Evolutionary conservation across 2,888 invertebrate species (phyloP).

Genomic region (Bellardia bayeri): DNA sequence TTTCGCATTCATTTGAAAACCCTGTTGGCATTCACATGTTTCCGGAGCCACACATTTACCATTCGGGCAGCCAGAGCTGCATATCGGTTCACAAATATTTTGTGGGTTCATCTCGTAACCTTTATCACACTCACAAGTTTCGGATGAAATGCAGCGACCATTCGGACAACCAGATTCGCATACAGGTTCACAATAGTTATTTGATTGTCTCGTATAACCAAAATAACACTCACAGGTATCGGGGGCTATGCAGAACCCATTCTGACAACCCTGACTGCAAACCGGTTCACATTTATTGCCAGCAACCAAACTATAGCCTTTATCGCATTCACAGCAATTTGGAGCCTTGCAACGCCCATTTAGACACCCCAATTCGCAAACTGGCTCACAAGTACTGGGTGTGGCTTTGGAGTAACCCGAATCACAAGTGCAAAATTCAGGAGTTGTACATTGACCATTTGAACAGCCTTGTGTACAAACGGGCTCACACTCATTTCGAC

Average conservation of each 20-base stretch:
- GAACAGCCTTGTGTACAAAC: slow-evolving; percentile 72
- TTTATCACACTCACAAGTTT: slow-evolving; percentile 74
- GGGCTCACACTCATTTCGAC: slow-evolving; percentile 72
- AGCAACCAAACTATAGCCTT: slow-evolving; percentile 82
- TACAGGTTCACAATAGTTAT: slow-evolving; percentile 67
- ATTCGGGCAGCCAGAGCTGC: slow-evolving; percentile 74
- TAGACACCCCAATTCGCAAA: slow-evolving; percentile 72
- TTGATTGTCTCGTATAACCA: slow-evolving; percentile 80
- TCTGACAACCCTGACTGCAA: slow-evolving; percentile 86
- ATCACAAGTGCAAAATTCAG: slow-evolving; percentile 89
- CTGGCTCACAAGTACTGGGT: slow-evolving; percentile 78
- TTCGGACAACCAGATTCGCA: slow-evolving; percentile 77
- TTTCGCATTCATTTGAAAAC: slow-evolving; percentile 75
- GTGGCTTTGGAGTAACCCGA: slow-evolving; percentile 83
- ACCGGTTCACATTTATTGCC: slow-evolving; percentile 67
- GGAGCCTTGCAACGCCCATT: slow-evolving; percentile 89
- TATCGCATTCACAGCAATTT: slow-evolving; percentile 88
- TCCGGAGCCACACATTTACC: slow-evolving; percentile 80
- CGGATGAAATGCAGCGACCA: slow-evolving; percentile 81
- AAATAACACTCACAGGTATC: slow-evolving; percentile 84
- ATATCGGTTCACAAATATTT: slow-evolving; percentile 77
- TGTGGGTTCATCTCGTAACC: slow-evolving; percentile 71
- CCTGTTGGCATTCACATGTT: slow-evolving; percentile 77
- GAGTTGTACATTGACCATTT: slow-evolving; percentile 88
- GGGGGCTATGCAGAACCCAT: slow-evolving; percentile 88